Percentiles rank a stretch among this genome's conserved stretches.
These are phyloP conservation scores for Anarrhichthys ocellatus DNA, from an alignment of 2,113 vertebrate species.

Conservation along the genomic window DNA sequence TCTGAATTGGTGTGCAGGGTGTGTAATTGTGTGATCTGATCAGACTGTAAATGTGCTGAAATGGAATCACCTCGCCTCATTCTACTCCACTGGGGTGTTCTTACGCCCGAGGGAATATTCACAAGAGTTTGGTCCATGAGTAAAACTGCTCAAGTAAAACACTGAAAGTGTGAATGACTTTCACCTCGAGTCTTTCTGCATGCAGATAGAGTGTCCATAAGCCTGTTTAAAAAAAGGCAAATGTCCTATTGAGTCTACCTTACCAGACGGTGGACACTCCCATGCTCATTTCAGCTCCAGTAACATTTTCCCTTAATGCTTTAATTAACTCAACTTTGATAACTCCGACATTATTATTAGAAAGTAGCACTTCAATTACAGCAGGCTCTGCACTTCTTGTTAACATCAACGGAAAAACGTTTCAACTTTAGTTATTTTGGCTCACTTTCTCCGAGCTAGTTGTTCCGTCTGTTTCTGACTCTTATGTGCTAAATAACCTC, in stretches of 20 bases:
- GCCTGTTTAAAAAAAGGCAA: conserved; percentile 4
- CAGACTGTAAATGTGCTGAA: conserved; percentile 46
- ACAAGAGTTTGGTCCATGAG: conserved; percentile 24
- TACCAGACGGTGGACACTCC: background rate
- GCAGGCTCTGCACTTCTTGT: conserved; percentile 9
- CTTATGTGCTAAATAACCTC: conserved; percentile 11
- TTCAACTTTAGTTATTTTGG: background rate
- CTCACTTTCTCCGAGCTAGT: background rate
- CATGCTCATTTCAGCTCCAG: conserved; percentile 24
- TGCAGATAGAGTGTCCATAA: conserved; percentile 7
- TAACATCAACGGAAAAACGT: background rate
- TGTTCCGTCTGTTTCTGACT: conserved; percentile 11
- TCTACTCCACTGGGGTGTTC: conserved; percentile 8
- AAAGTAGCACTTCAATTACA: conserved; percentile 43
- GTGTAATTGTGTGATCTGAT: conserved; percentile 42
- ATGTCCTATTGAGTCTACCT: conserved; percentile 14
- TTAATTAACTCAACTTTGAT: conserved; percentile 60
- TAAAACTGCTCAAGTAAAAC: conserved; percentile 44
- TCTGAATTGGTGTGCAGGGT: conserved; percentile 31
- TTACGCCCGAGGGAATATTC: conserved; percentile 34
- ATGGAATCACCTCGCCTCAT: conserved; percentile 45
- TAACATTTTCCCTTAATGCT: conserved; percentile 41
- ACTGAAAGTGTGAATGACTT: conserved; percentile 47
- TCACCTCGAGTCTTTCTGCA: conserved; percentile 1
- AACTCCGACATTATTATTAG: conserved; percentile 34